Conservation (phyloP, 2,113 vertebrate genomes). For the Alosa alosa region DNA sequence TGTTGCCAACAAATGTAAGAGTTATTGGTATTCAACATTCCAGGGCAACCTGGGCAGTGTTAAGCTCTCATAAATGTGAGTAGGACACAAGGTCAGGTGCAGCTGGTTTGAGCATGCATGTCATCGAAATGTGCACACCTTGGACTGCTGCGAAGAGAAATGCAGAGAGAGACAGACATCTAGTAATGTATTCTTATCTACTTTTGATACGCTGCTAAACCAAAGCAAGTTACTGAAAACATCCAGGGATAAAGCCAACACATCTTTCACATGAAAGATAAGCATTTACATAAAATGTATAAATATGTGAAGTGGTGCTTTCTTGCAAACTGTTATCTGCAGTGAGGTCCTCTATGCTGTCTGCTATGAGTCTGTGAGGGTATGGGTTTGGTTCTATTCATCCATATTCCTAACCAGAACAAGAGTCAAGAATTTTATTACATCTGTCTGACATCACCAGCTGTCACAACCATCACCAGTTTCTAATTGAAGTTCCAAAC, state of each 20-base stretch:
- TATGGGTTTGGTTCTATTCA: background rate
- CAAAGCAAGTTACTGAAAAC: too few relatives aligned
- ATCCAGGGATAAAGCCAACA: too few relatives aligned
- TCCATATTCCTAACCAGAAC: background rate
- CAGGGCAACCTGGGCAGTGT: background rate
- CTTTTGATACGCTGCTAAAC: background rate
- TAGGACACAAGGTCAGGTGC: background rate
- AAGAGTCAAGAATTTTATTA: background rate
- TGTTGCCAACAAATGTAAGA: background rate
- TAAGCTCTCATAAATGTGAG: background rate
- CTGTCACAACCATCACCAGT: background rate
- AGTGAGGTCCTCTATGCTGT: background rate
- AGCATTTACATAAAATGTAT: background rate
- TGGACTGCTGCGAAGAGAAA: background rate
- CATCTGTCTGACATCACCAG: background rate
- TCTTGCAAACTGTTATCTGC: background rate
- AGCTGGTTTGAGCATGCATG: background rate
- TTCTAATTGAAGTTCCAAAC: background rate
- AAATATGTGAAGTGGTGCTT: background rate
- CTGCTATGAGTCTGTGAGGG: background rate
- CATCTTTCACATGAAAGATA: background rate
- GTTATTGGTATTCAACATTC: background rate
- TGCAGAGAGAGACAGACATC: background rate
- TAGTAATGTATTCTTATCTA: background rate
- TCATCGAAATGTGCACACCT: background rate